Evolutionary conservation across 2,888 invertebrate genomes (phyloP), one percentile per base, ranked within the genome.

Genomic region (Leucophora obtusa): DNA sequence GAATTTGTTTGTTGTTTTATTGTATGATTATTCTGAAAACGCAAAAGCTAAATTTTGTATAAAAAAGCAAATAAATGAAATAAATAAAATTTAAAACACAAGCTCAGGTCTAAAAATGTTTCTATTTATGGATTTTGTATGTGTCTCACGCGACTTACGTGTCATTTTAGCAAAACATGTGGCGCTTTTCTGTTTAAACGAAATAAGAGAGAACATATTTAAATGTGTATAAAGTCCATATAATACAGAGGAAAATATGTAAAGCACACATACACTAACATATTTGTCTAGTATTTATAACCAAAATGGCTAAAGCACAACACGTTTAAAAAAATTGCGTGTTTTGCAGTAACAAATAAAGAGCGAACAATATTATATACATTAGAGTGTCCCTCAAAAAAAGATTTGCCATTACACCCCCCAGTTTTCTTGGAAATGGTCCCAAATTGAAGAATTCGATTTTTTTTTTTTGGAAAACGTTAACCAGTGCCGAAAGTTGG

Each of bases 111-210:
- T 50, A 70, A 65, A 56, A 18, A 59, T 33, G 59, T 43, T 56
- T 54, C 65, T 79, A 66, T 76, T 80, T 69, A 76, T 80, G 76
- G 53, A 63, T 69, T 69, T 80, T 58, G 53, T 69, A 63, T 76
- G 68, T 72, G 80, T 63, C 54, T 69, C 68, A 72, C 68, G 72
- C 59, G 35, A 59, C 69, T 72, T 72, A 72, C 68, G 75, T 75
- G 68, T 68, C 53, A 58, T 38, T 66, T 60, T 66, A 15, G 10
- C 1, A 10, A 50, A 74, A 54, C 59, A 74, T 60, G 59, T 43
- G 54, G 58, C 65, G 14, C 47, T 9, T 72, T 58, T 72, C 54
- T 68, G 43, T 59, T 28, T 24, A 56, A 10, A 59, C 11, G 10
- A 11, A 35, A n/a, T 51, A 38, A 54, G 14, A 24, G 33, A 18